Conservation (phyloP, 2,113 vertebrate genomes). For the Sceloporus undulatus region DNA sequence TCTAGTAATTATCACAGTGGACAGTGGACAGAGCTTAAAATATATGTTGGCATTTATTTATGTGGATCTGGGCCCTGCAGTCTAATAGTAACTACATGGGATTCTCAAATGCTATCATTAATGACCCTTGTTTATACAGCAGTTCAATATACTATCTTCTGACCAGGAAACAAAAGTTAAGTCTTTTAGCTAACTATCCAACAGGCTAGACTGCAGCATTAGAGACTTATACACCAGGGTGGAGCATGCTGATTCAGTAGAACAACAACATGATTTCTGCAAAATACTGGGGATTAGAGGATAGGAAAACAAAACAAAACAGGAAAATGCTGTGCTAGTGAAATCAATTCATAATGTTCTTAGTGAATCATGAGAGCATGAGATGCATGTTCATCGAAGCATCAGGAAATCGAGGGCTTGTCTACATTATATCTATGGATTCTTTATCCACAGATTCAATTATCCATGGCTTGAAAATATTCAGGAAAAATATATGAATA, state of each 20-base stretch:
- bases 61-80: neutral
- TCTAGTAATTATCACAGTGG: neutral
- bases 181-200: accelerated
- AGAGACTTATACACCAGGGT: accelerated
- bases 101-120: neutral
- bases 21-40: neutral
- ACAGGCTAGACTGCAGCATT: neutral
- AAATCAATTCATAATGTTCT: slow-evolving; percentile 11
- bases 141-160: neutral
- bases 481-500: too few relatives aligned
- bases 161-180: neutral
- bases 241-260: neutral
- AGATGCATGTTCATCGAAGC: neutral
- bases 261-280: neutral
- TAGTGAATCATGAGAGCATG: neutral
- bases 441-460: too few relatives aligned
- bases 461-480: too few relatives aligned
- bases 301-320: slow-evolving; percentile 19
- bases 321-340: slow-evolving; percentile 8
- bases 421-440: too few relatives aligned
- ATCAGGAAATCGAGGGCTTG: neutral
- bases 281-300: slow-evolving; percentile 10
- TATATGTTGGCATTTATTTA: neutral
- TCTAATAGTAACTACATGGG: neutral
- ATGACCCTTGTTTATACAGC: neutral